Percentiles rank a stretch among this genome's conserved stretches.
Conservation (phyloP, 1,140 invertebrate genomes). For the Littorina saxatilis region DNA sequence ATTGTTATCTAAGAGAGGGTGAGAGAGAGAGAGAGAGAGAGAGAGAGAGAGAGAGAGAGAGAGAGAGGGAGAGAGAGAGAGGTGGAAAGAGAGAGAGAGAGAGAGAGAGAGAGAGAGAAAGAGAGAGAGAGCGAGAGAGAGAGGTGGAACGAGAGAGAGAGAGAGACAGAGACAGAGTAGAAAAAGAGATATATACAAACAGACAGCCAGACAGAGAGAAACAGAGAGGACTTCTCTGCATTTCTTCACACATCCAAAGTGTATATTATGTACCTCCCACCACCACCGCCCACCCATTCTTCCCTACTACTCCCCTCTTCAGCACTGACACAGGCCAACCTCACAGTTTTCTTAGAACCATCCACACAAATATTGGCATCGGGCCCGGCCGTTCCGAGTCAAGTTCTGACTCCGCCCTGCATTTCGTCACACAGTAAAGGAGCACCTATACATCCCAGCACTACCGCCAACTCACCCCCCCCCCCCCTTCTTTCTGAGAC, state of each 20-base stretch:
- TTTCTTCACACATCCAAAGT: background rate
- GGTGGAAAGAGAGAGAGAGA: background rate
- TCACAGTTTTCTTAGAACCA: slow-evolving; percentile 89
- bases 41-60: slow-evolving; percentile 14
- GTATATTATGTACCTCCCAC: too few relatives aligned
- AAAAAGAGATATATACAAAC: background rate
- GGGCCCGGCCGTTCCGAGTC: too few relatives aligned
- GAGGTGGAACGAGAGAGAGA: background rate
- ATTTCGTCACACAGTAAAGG: too few relatives aligned
- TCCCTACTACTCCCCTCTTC: too few relatives aligned
- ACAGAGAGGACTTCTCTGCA: background rate
- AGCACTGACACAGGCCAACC: too few relatives aligned
- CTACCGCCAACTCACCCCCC: too few relatives aligned
- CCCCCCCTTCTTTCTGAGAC: too few relatives aligned
- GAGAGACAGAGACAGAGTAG: background rate
- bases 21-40: too few relatives aligned
- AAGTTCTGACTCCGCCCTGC: too few relatives aligned
- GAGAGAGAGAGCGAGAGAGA: background rate
- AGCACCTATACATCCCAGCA: too few relatives aligned
- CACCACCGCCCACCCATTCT: too few relatives aligned
- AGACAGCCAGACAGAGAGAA: background rate
- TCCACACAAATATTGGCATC: slow-evolving; percentile 88
- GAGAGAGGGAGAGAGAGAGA: slow-evolving; percentile 20
- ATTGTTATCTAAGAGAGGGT: too few relatives aligned
- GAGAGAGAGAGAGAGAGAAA: background rate